Evolutionary conservation across 2,888 invertebrate species (phyloP).

Genomic region (Leptothorax acervorum): DNA sequence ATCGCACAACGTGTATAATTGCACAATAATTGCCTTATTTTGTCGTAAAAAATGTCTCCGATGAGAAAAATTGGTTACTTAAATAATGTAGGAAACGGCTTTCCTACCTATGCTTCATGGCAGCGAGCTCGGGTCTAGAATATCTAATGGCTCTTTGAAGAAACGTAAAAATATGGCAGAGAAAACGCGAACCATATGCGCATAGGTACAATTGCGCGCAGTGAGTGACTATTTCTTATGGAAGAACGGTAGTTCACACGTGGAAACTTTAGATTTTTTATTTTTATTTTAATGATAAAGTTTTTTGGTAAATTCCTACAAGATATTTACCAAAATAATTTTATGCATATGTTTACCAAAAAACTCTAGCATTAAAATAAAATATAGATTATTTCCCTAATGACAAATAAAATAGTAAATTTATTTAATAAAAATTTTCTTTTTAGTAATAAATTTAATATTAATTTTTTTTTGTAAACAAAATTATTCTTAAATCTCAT

Average conservation of each 20-base stretch:
- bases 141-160: neutral
- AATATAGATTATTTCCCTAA: neutral
- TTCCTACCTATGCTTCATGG: neutral
- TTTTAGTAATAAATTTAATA: neutral
- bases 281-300: neutral
- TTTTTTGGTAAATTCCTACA: neutral
- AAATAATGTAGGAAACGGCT: neutral
- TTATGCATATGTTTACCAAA: too few species aligned
- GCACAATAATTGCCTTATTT: neutral
- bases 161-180: slow-evolving; percentile 3
- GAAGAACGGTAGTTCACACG: neutral
- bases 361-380: too few species aligned
- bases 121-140: neutral
- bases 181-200: neutral
- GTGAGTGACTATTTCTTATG: slow-evolving; percentile 3
- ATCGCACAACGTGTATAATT: neutral
- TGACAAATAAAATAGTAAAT: neutral
- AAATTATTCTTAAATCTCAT: neutral
- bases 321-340: too few species aligned
- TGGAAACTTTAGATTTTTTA: neutral
- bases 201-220: neutral
- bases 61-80: neutral
- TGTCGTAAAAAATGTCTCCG: slow-evolving; percentile 7
- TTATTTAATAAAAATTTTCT: neutral
- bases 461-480: neutral